Conservation (phyloP, 2,888 invertebrate species). For the Pantelozetes paolii region DNA sequence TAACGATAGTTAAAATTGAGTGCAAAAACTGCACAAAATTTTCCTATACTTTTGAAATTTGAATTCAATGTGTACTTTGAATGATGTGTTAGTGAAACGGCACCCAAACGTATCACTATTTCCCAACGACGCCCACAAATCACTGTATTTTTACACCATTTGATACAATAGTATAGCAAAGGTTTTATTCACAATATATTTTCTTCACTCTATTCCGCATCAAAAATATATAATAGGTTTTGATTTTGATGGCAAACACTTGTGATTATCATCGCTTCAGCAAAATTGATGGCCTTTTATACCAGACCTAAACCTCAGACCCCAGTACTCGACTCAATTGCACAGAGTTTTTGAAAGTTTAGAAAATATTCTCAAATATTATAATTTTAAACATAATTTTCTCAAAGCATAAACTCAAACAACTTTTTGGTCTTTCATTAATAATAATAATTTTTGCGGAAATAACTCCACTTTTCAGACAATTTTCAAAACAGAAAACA, state of each 20-base stretch:
- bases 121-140: slow-evolving; percentile 17
- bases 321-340: neutral
- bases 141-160: neutral
- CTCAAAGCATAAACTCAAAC: neutral
- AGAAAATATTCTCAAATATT: too few relatives aligned
- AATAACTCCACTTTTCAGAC: too few relatives aligned
- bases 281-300: neutral
- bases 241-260: slow-evolving; percentile 21
- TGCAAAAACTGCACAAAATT: too few relatives aligned
- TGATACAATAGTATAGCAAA: neutral
- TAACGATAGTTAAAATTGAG: neutral
- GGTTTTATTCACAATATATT: too few relatives aligned
- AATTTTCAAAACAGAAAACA: too few relatives aligned
- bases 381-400: neutral
- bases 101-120: neutral
- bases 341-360: too few relatives aligned
- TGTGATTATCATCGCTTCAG: neutral
- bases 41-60: too few relatives aligned
- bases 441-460: neutral
- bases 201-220: neutral
- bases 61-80: neutral
- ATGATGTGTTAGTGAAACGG: neutral
- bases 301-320: neutral
- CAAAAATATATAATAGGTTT: slow-evolving; percentile 9
- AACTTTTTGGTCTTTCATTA: neutral